Evolutionary conservation across 2,888 invertebrate species (phyloP).

Genomic region (Unio pictorum): DNA sequence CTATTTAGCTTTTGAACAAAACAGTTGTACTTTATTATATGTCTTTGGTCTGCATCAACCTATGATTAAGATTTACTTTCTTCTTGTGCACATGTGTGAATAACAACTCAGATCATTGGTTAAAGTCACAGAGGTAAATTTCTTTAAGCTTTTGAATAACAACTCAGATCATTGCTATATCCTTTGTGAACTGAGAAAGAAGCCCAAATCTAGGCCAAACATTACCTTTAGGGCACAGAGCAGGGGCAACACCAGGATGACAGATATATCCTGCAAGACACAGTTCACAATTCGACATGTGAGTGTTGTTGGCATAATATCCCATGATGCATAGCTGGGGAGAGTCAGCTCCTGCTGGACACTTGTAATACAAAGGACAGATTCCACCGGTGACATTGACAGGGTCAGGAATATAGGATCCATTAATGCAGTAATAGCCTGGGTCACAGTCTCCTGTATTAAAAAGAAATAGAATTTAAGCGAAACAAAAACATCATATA

Average conservation of each 20-base stretch:
- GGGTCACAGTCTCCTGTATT: conserved; percentile 54
- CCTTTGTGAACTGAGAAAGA: no score
- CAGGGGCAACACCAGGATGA: conserved; percentile 55
- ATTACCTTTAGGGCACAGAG: conserved; percentile 62
- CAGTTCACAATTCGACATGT: conserved; percentile 53
- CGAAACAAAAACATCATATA: background rate
- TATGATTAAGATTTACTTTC: no score
- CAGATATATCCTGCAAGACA: conserved; percentile 65
- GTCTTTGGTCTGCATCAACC: no score
- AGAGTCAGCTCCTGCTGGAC: conserved; percentile 48
- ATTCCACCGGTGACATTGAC: conserved; percentile 60
- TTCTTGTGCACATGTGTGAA: no score
- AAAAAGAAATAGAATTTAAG: conserved; percentile 2
- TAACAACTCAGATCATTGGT: no score
- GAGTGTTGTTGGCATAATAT: conserved; percentile 64
- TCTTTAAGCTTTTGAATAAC: no score
- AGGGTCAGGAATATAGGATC: conserved; percentile 58
- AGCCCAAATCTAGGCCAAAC: background rate
- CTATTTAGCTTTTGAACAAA: no score
- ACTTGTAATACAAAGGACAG: conserved; percentile 62
- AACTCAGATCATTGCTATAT: no score
- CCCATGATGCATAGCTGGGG: conserved; percentile 58
- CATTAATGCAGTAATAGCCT: conserved; percentile 66
- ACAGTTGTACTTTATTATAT: no score
- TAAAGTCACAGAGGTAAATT: no score